Evolutionary conservation across 2,797 vertebrate genomes (phyloP).

Genomic region (Sebastes itinus): DNA sequence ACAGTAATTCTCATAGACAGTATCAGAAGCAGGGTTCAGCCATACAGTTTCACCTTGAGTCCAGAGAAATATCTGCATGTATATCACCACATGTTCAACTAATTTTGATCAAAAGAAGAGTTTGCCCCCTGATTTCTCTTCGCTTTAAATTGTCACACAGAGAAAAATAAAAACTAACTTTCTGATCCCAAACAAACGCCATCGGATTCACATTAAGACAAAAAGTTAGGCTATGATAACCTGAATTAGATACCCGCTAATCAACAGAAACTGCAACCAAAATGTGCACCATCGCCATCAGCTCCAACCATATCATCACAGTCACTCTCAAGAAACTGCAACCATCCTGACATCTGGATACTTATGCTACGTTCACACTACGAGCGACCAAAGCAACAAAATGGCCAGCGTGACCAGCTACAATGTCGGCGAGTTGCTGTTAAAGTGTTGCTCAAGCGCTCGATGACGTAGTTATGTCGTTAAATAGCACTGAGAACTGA

Average conservation of each 20-base stretch:
- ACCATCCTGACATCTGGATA: neutral
- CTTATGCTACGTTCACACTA: neutral
- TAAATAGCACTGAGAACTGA: no score
- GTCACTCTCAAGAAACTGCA: neutral
- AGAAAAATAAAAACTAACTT: neutral
- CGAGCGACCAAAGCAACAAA: no score
- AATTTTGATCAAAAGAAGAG: conserved; percentile 2
- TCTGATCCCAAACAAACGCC: neutral
- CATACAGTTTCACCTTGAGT: neutral
- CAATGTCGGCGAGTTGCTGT: no score
- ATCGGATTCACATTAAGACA: neutral
- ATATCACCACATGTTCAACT: neutral
- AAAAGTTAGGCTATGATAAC: neutral
- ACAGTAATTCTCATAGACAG: conserved; percentile 18
- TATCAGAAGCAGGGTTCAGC: conserved; percentile 13
- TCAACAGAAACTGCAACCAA: neutral
- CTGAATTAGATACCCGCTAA: neutral
- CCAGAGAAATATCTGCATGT: neutral
- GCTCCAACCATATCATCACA: neutral
- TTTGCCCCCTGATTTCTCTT: neutral
- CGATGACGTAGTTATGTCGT: no score
- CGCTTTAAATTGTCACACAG: neutral
- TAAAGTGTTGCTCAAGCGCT: no score
- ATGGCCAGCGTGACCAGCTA: no score
- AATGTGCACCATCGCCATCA: neutral